Evolutionary conservation across 2,797 vertebrate species (phyloP).

Genomic region (Darevskia mixta): DNA sequence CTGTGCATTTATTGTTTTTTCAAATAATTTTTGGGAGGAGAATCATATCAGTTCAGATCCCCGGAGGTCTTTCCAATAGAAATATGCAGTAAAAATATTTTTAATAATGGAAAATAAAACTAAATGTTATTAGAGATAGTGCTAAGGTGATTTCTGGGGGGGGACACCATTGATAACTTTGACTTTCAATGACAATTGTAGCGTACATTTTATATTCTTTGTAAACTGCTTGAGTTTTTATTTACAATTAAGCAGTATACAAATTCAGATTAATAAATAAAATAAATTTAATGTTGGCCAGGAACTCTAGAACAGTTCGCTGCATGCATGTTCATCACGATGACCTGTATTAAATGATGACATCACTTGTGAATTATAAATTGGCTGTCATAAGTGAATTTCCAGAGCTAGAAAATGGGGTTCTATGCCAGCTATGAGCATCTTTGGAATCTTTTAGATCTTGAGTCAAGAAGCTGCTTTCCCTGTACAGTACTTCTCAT

Average conservation of each 20-base stretch:
- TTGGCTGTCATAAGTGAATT: neutral
- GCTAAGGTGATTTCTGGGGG: neutral
- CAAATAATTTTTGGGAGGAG: neutral
- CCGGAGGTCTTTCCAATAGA: slow-evolving; percentile 1
- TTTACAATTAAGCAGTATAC: too few species aligned
- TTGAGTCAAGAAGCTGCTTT: too few species aligned
- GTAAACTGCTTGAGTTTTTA: too few species aligned
- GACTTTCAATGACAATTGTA: too few species aligned
- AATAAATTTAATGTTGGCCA: neutral
- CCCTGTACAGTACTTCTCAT: too few species aligned
- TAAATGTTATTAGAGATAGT: neutral
- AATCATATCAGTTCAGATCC: neutral
- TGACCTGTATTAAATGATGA: neutral
- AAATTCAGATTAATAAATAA: too few species aligned
- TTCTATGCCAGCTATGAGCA: too few species aligned
- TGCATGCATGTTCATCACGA: neutral
- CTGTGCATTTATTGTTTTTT: neutral
- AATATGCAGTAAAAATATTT: neutral
- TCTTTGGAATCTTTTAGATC: too few species aligned
- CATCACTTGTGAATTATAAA: neutral
- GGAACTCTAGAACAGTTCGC: neutral
- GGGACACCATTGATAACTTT: too few species aligned
- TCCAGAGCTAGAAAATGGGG: neutral
- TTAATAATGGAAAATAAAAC: neutral
- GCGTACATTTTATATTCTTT: too few species aligned